phyloP scores from a whole-genome alignment of 2,113 vertebrate species.

The Ammodytes marinus region DNA sequence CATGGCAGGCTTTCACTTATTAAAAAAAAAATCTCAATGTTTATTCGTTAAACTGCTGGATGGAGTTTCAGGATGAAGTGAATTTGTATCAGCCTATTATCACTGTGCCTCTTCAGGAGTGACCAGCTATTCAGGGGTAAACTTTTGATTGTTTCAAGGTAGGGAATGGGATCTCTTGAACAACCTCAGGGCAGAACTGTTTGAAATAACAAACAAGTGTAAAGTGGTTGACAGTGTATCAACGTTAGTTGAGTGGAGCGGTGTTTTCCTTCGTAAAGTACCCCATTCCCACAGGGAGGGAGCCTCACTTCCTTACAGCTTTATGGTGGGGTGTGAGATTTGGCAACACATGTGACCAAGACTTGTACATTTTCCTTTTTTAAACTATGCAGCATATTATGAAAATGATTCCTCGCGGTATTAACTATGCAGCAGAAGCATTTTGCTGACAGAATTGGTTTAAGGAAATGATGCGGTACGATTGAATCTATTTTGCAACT shows the following conservation, averaged over 20 bases:
- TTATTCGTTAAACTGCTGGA: background rate
- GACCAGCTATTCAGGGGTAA: background rate
- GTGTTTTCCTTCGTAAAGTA: constrained; percentile 4
- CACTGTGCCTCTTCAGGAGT: background rate
- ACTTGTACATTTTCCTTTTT: constrained; percentile 14
- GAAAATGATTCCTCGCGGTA: constrained; percentile 12
- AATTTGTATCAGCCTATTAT: background rate
- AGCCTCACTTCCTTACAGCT: background rate
- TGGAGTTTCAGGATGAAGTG: no score
- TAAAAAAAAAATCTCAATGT: background rate
- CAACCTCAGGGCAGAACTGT: background rate
- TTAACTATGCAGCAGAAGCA: background rate
- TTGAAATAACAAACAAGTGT: constrained; percentile 1
- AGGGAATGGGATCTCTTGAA: background rate
- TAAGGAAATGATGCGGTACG: constrained; percentile 12
- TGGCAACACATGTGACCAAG: background rate
- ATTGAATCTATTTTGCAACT: constrained; percentile 17
- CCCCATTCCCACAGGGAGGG: background rate
- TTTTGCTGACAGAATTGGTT: constrained; percentile 29
- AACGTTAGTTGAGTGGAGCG: background rate
- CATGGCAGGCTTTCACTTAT: background rate
- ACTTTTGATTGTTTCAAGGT: background rate
- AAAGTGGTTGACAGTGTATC: background rate
- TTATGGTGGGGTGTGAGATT: constrained; percentile 3
- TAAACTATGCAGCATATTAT: background rate